Evolutionary conservation across 1,140 invertebrate species (phyloP), one percentile per base, ranked within the genome.

Genomic region (Amyelois transitella): DNA sequence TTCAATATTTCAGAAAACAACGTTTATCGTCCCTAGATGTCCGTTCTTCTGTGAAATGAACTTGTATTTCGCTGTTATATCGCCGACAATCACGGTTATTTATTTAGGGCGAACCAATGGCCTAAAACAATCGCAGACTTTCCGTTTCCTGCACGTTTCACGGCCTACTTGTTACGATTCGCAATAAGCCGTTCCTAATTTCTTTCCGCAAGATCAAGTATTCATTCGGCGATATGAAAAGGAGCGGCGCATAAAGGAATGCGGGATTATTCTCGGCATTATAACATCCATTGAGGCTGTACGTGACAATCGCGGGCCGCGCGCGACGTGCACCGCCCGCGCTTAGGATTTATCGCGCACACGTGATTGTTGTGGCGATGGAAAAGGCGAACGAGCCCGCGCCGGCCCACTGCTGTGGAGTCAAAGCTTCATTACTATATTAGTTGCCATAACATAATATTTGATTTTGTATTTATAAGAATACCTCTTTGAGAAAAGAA

Each of bases 221-320:
- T 53, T 22, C 28, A 52, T 49, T 49, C 57, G 47, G 51, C 52
- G 43, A 59, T 59, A 48, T 28, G 44, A 61, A 61, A 60, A 53
- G 45, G 52, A 50, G 22, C 28, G 53, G 53, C 50, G 71, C 69
- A 64, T 56, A 66, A 64, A 59, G 51, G 50, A 67, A 72, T 68
- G 66, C 69, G 59, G 64, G 75, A 71, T 72, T 69, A 71, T 69
- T 72, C 61, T 61, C 62, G 64, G 60, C 66, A 71, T 76, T 76
- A 76, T 70, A 75, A 67, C 65, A 62, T 60, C 71, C 67, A 72
- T 71, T 64, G 72, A 71, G 44, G 63, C 60, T 55, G 56, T 60
- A 65, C 72, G 74, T 72, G 67, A 64, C 53, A 57, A 67, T 58
- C 62, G 61, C 43, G 28, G 43, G 12, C 32, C 12, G n/a, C n/a